Evolutionary conservation across 2,797 vertebrate species (phyloP).

Genomic region (Chiloscyllium punctatum): DNA sequence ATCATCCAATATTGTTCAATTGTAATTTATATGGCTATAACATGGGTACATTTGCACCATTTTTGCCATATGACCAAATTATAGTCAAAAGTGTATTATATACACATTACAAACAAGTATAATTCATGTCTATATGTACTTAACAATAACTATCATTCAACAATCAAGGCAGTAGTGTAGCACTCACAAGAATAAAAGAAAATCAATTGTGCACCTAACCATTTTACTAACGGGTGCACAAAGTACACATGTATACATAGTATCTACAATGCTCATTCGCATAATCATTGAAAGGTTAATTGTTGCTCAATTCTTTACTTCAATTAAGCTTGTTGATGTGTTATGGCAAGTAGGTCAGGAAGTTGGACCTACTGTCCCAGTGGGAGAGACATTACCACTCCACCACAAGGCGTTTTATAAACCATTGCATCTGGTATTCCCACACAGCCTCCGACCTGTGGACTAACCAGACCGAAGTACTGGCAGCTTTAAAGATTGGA

Average conservation of each 20-base stretch:
- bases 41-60: not conserved
- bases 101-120: not conserved
- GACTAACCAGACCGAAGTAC: too few species aligned
- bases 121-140: constrained; percentile 9
- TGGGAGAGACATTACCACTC: too few species aligned
- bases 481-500: too few species aligned
- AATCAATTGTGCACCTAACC: not conserved
- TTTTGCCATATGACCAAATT: not conserved
- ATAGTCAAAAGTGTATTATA: not conserved
- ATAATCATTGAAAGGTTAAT: too few species aligned
- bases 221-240: not conserved
- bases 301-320: too few species aligned
- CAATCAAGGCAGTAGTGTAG: not conserved
- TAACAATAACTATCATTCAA: constrained; percentile 1
- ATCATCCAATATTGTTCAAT: not conserved
- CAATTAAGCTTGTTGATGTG: too few species aligned
- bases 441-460: too few species aligned
- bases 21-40: not conserved
- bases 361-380: too few species aligned
- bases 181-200: not conserved
- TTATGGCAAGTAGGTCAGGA: too few species aligned
- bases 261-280: too few species aligned
- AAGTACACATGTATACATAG: not conserved
- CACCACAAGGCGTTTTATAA: too few species aligned
- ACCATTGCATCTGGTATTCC: too few species aligned